These are phyloP conservation scores for Daktulosphaira vitifoliae DNA, from an alignment of 1,140 invertebrate species.

Conservation along the genomic window DNA sequence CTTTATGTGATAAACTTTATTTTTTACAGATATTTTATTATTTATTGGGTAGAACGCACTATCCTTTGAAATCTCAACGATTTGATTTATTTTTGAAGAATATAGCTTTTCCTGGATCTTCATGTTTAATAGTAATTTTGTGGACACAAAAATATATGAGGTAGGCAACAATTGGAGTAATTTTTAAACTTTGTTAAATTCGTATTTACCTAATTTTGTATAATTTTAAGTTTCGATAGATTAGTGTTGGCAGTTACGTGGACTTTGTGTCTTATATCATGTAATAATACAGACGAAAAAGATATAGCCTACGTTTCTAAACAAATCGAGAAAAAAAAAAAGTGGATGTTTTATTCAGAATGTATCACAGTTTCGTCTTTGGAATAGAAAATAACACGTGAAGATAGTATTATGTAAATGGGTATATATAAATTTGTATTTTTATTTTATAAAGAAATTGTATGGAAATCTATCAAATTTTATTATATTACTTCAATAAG, in stretches of 20 bases:
- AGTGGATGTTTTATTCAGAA: constrained; percentile 13
- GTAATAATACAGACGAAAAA: constrained; percentile 1
- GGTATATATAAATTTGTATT: no score
- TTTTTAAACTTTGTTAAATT: no score
- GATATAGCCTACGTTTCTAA: constrained; percentile 4
- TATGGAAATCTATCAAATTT: no score
- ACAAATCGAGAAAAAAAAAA: not conserved
- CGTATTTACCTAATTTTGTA: no score
- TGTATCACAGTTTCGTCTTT: constrained; percentile 1
- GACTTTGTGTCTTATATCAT: constrained; percentile 4
- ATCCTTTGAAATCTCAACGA: not conserved
- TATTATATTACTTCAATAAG: no score
- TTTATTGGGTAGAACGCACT: not conserved
- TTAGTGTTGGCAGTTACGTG: constrained; percentile 14
- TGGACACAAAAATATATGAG: constrained; percentile 24
- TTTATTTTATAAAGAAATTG: no score
- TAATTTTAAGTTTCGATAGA: constrained; percentile 25
- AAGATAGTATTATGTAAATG: no score
- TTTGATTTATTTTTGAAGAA: constrained; percentile 13
- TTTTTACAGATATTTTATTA: constrained; percentile 12
- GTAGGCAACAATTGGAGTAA: not conserved
- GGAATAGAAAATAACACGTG: not conserved
- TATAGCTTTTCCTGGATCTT: constrained; percentile 8
- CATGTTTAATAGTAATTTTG: constrained; percentile 14
- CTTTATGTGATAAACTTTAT: no score